Conservation (phyloP, 2,888 invertebrate genomes). For the Euspilapteryx auroguttella region DNA sequence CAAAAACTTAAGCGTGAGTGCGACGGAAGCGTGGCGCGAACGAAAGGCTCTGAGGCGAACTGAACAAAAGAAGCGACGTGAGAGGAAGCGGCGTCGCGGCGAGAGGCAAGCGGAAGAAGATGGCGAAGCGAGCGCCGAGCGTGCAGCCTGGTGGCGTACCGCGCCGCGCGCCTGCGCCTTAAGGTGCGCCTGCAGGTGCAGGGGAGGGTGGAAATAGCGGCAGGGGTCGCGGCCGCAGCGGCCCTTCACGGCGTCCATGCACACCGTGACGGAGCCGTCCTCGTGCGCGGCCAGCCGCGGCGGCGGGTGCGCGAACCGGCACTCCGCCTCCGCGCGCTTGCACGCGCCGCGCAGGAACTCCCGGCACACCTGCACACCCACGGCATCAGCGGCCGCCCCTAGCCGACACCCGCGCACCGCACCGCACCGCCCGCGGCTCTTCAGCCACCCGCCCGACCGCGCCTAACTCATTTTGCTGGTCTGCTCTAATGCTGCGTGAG, state of each 20-base stretch:
- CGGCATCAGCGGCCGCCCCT: constrained; percentile 36
- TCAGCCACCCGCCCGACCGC: too few species aligned
- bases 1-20: constrained; percentile 38
- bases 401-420: constrained; percentile 13
- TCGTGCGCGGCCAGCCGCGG: constrained; percentile 95
- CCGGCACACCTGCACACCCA: constrained; percentile 87
- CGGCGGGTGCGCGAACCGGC: constrained; percentile 98
- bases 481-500: too few species aligned
- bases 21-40: constrained; percentile 59
- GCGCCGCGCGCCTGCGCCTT: constrained; percentile 96
- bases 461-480: too few species aligned
- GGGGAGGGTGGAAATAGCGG: constrained; percentile 99
- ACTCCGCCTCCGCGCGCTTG: constrained; percentile 96
- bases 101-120: constrained; percentile 54
- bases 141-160: constrained; percentile 75
- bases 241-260: constrained; percentile 99
- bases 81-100: constrained; percentile 55
- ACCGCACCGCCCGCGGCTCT: constrained; percentile 4
- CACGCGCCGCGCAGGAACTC: constrained; percentile 99
- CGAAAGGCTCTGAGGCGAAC: constrained; percentile 40
- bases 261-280: constrained; percentile 99
- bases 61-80: constrained; percentile 51
- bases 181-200: constrained; percentile 99
- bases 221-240: constrained; percentile 99
- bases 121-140: too few species aligned